phyloP scores from a whole-genome alignment of 2,113 vertebrate species.

The Myotis davidii region DNA sequence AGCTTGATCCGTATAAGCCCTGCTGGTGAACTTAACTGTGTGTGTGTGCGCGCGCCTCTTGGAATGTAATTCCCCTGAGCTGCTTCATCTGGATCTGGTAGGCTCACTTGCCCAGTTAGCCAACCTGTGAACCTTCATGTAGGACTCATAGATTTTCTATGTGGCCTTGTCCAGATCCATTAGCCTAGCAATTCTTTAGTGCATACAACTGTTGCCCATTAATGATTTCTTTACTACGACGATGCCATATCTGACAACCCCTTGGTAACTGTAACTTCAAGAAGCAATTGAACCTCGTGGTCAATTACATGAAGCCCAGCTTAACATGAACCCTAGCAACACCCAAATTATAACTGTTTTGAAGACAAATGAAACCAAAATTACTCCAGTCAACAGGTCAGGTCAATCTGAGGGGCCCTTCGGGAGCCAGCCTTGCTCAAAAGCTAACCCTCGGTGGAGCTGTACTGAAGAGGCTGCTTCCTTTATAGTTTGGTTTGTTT shows the following conservation, averaged over 20 bases:
- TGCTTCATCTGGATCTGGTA: neutral
- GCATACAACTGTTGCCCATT: neutral
- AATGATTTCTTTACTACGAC: neutral
- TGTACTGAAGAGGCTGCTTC: neutral
- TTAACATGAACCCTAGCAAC: neutral
- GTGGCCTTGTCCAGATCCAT: neutral
- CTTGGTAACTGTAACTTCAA: neutral
- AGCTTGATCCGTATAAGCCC: neutral
- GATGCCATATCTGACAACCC: neutral
- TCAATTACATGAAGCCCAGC: neutral
- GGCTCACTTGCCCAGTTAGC: neutral
- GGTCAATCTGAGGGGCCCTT: neutral
- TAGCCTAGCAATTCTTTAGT: neutral
- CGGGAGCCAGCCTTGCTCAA: neutral
- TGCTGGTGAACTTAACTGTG: neutral
- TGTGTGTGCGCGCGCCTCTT: too few species aligned
- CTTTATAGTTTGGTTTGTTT: neutral
- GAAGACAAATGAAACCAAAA: conserved; percentile 53
- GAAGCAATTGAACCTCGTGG: neutral
- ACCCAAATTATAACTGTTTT: neutral
- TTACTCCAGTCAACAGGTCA: neutral
- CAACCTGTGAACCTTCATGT: neutral
- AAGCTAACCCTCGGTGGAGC: neutral
- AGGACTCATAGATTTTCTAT: neutral
- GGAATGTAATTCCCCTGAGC: neutral